Evolutionary conservation across 2,113 vertebrate genomes (phyloP), one percentile per base, ranked within the genome.

Genomic region (Callionymus lyra): DNA sequence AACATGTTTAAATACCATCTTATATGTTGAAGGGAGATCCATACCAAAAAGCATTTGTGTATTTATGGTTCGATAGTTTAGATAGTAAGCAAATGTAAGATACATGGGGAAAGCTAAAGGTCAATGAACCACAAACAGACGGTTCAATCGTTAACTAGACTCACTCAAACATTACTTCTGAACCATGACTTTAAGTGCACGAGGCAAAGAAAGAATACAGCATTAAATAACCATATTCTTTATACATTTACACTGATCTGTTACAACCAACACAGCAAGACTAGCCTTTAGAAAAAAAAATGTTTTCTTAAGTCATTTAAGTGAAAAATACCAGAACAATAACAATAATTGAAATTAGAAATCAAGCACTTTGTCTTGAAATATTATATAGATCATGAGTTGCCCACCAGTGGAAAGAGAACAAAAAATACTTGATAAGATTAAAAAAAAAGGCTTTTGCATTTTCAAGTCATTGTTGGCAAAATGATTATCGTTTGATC

Each of bases 111-210:
- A 8, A 43, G 44, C 21, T 47, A 61, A 59, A 70, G 62, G 53
- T 59, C 47, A 55, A 6, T 12, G 12, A 21, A 43, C 49, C 27
- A 37, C 27, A 35, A 34, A 39, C 41, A 50, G 56, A 41, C 42
- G 11, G 12, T 63, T 74, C 65, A 80, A 82, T 72, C 45, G 35
- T 74, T 78, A 76, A 74, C 68, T 52, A 35, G 12, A 42, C 52
- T 63, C 4, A 46, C 21, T 27, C 8, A 8, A 27, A 27, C n/a
- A n/a, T n/a, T n/a, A n/a, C n/a, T 27, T 27, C 21, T 27, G 21
- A 27, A 27, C 21, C 21, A 27, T 27, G 21, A 27, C 21, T 27
- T 27, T 27, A 14, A 39, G 44, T 36, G 34, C 18, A 34, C 33
- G 16, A 43, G 12, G 27, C 47, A 31, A 42, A 27, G 21, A n/a